A percentile compares a stretch with the other conserved stretches of the same genome.
Evolutionary conservation across 2,113 vertebrate species (phyloP).

Genomic region (Polyodon spathula): DNA sequence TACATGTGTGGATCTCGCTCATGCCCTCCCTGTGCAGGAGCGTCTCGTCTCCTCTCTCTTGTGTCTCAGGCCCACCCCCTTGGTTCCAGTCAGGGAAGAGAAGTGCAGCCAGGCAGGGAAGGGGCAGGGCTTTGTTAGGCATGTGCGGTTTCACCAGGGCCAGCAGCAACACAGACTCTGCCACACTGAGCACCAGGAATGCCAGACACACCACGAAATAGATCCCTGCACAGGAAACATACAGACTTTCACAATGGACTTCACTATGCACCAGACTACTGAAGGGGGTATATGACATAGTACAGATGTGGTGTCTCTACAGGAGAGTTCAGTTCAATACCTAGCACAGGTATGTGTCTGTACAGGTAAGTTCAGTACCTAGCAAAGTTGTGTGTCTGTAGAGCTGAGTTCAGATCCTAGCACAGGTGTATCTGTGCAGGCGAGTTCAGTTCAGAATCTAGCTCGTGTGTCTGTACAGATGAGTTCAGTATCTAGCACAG

Average conservation of each 20-base stretch:
- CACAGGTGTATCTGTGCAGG: no score
- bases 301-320: no score
- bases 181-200: conserved; percentile 19
- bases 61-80: not conserved
- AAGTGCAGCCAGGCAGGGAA: conserved; percentile 3
- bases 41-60: not conserved
- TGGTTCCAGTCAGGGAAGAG: conserved; percentile 1
- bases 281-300: no score
- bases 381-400: no score
- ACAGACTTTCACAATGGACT: not conserved
- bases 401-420: no score
- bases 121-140: conserved; percentile 3
- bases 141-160: conserved; percentile 12
- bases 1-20: not conserved
- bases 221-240: conserved; percentile 7
- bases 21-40: not conserved
- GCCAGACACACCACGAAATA: conserved; percentile 24
- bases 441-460: no score
- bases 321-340: no score
- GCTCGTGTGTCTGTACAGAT: not conserved
- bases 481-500: conserved; percentile 14
- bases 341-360: no score
- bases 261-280: no score
- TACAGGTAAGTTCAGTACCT: no score
- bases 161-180: conserved; percentile 17